These are phyloP conservation scores for Gavia stellata DNA, from an alignment of 2,113 vertebrate genomes.

Conservation along the genomic window DNA sequence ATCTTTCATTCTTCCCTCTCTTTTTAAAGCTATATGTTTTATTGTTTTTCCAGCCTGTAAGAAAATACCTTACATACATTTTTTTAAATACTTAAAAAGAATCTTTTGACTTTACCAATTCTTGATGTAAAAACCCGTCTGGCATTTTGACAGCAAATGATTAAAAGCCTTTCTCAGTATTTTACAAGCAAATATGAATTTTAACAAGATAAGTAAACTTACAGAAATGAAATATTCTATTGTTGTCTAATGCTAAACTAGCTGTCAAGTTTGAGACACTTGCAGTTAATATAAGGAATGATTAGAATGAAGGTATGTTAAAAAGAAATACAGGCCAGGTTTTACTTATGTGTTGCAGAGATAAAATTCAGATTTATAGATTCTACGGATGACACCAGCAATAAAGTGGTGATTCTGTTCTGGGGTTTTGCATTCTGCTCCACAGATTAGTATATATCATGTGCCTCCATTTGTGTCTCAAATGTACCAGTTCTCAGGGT, in stretches of 20 bases:
- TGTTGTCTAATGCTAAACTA: constrained; percentile 65
- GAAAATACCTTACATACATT: background rate
- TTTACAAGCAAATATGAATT: constrained; percentile 72
- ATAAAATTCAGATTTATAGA: constrained; percentile 70
- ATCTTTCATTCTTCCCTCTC: background rate
- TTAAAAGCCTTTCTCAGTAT: constrained; percentile 63
- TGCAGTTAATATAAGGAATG: constrained; percentile 66
- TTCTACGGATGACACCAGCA: constrained; percentile 61
- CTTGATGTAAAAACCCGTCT: constrained; percentile 44
- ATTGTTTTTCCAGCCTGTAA: background rate
- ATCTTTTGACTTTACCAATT: constrained; percentile 41
- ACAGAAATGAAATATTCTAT: constrained; percentile 67
- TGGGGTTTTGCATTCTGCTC: constrained; percentile 50
- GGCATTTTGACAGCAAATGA: constrained; percentile 67
- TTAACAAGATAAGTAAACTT: constrained; percentile 68
- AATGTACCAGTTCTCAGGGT: background rate
- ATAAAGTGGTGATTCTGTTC: constrained; percentile 61
- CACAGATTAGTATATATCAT: background rate
- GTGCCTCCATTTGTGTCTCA: background rate
- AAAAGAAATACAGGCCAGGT: constrained; percentile 68
- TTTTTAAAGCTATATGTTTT: background rate
- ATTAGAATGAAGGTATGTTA: constrained; percentile 69
- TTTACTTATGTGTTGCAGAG: constrained; percentile 60
- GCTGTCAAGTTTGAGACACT: constrained; percentile 70
- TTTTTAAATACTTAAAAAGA: constrained; percentile 12